Evolutionary conservation across 2,797 vertebrate species (phyloP), one percentile per base, ranked within the genome.

Genomic region (Tympanoctomys barrerae): DNA sequence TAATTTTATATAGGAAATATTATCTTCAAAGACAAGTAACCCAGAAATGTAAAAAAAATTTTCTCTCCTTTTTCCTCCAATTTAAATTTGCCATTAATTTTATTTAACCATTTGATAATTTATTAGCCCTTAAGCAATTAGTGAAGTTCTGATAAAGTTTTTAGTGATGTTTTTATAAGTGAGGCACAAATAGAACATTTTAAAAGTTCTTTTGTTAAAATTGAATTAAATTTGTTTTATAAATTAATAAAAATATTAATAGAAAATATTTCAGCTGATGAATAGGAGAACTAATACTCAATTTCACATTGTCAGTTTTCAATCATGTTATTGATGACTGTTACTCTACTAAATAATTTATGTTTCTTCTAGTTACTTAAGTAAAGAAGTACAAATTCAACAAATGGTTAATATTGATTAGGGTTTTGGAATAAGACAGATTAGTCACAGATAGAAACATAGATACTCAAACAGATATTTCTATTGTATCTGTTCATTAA

Each of bases 21-120:
- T 42, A 49, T 49, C 21, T 84, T 52, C 18, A 95, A 83, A 82
- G 62, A 94, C 90, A 94, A 95, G n/a, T 52, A 57, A 91, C 21
- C 5, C 28, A 88, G 5, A 87, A 73, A 12, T 87, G 70, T 82
- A 52, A 82, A 57, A 4, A 5, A 1, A 26, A 42, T 46, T 42
- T 5, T 39, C 26, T 82, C 33, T 62, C 7, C 0, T 0, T 31
- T 10, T 66, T 70, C 87, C n/a, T 82, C 36, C 92, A 21, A 33
- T 87, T 68, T 94, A 31, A 86, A 33, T 5, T 88, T 86, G 71
- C 84, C 13, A 80, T 80, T 91, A 73, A 19, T 46, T 49, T 77
- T 94, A 80, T 59, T 84, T 95, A 62, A 36, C 11, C 2, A 2
- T 82, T 79, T 42, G 39, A 79, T 82, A 87, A 2, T 62, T 89